Evolutionary conservation across 2,797 vertebrate species (phyloP), one percentile per base, ranked within the genome.

Genomic region (Brachyrhaphis roseni): DNA sequence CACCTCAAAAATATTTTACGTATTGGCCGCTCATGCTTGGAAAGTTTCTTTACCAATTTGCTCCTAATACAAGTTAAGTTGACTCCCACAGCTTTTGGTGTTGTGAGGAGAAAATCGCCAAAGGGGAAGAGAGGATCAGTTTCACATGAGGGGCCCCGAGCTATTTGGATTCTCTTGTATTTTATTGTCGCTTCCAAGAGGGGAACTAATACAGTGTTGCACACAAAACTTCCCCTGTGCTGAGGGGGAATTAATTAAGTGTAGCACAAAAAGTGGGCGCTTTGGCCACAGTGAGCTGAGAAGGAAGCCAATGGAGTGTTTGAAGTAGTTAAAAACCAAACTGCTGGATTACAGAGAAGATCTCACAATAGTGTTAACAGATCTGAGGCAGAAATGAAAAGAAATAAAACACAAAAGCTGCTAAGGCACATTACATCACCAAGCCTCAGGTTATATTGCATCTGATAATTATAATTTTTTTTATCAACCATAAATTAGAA

Each of bases 181-280:
- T 94, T 95, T 92, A 94, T 95, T 95, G 93, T 95, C 93, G 92
- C 91, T 91, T 93, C 88, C 87, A 85, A 93, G 88, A 91, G 93
- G 92, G 92, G 92, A 93, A 94, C 93, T 94, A 95, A 95, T 94
- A 93, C 91, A 95, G 91, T 94, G 94, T 94, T 93, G 91, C 93
- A 93, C 92, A 95, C 93, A 93, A 93, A 94, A 92, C 90, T 89
- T 92, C 90, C 88, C 91, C 86, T 79, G 36, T 84, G 81, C 91
- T 87, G 86, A 90, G 87, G 88, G 91, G 93, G 94, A 93, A 94
- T 95, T 94, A 91, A 95, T 95, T 93, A 93, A 89, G 91, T 94
- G 93, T 94, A 83, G 92, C 93, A 94, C 93, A 93, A 91, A 95
- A 94, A 91, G 88, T 86, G 80, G 85, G 88, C 20, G 62, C 88